phyloP scores from a whole-genome alignment of 2,797 vertebrate genomes.

The Manis javanica region DNA sequence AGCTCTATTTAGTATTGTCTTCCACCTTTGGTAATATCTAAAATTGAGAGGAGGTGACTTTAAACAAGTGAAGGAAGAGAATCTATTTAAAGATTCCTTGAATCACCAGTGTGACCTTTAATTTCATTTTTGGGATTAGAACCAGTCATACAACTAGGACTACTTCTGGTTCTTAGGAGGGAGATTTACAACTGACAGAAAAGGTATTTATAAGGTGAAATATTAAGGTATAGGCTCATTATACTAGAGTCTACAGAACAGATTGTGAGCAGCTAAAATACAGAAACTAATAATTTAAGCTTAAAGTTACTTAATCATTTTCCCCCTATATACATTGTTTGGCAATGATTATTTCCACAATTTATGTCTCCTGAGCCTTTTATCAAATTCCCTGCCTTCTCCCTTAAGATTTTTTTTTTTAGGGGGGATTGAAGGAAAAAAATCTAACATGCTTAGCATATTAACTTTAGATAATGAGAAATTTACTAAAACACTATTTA shows the following conservation, averaged over 20 bases:
- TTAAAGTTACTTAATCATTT: not conserved
- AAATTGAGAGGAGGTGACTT: not conserved
- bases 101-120: not conserved
- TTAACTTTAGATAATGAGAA: not conserved
- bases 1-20: not conserved
- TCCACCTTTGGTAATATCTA: not conserved
- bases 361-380: not conserved
- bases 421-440: not conserved
- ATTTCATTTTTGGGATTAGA: not conserved
- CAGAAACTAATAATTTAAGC: not conserved
- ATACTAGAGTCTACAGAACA: not conserved
- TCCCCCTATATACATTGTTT: not conserved
- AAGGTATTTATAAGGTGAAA: not conserved
- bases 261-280: not conserved
- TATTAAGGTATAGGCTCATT: not conserved
- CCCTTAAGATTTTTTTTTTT: not conserved
- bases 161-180: not conserved
- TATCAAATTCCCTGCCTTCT: not conserved
- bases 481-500: not conserved
- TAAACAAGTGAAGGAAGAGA: not conserved
- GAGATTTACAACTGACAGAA: not conserved
- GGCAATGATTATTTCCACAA: not conserved
- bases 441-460: not conserved
- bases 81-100: not conserved
- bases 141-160: not conserved